Conservation (phyloP, 1,140 invertebrate genomes). For the Maconellicoccus hirsutus region DNA sequence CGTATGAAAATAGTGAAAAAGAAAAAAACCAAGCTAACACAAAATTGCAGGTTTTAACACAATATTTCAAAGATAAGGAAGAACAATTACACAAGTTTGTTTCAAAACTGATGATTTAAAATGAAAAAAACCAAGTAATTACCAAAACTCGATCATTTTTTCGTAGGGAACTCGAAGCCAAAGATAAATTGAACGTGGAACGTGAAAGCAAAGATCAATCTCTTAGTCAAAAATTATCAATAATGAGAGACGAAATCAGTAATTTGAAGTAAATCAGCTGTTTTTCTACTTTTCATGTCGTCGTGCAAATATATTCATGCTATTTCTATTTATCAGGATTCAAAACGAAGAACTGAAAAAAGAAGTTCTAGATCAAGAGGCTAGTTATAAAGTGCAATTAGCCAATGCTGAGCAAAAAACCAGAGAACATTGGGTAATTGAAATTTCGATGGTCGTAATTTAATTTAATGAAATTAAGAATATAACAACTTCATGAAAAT, state of each 20-base stretch:
- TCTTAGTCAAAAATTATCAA: slow-evolving; percentile 60
- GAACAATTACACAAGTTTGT: slow-evolving; percentile 73
- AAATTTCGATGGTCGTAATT: not conserved
- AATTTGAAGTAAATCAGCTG: slow-evolving; percentile 62
- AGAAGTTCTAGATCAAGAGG: slow-evolving; percentile 66
- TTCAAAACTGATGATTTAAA: too few relatives aligned
- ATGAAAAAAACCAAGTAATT: too few relatives aligned
- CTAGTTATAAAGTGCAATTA: slow-evolving; percentile 59
- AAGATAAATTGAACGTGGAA: slow-evolving; percentile 69
- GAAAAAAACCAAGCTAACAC: slow-evolving; percentile 69
- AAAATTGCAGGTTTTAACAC: slow-evolving; percentile 67
- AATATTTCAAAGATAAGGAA: slow-evolving; percentile 82
- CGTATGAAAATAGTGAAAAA: slow-evolving; percentile 57
- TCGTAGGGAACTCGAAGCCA: slow-evolving; percentile 58
- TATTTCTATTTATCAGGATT: slow-evolving; percentile 30
- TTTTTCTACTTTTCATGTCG: slow-evolving; percentile 18
- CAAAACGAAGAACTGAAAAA: slow-evolving; percentile 59
- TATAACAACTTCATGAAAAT: too few relatives aligned
- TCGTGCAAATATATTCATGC: too few relatives aligned
- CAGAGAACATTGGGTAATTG: slow-evolving; percentile 59
- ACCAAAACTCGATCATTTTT: not conserved
- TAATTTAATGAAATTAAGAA: too few relatives aligned
- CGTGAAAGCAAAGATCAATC: slow-evolving; percentile 70
- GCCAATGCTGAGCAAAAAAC: slow-evolving; percentile 58
- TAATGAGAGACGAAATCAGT: slow-evolving; percentile 65